Conservation (phyloP, 2,113 vertebrate species). For the Eulacestoma nigropectus region DNA sequence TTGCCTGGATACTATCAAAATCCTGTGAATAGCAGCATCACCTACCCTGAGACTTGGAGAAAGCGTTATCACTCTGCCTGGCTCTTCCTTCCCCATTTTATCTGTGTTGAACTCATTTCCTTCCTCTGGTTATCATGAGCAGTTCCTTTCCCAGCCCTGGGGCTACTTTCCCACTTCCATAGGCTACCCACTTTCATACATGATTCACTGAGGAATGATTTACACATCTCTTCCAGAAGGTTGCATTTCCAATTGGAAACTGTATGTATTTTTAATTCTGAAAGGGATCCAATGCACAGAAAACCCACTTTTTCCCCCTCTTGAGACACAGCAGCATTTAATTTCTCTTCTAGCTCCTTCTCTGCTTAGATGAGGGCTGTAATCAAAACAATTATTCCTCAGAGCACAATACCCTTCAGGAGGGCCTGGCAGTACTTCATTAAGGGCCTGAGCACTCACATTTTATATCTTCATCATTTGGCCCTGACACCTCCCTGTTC, state of each 20-base stretch:
- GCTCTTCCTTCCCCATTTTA: not conserved
- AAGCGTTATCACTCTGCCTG: not conserved
- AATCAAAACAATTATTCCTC: not conserved
- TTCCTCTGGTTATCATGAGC: not conserved
- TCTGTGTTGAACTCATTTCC: not conserved
- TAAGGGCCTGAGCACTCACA: not conserved
- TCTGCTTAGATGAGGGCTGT: not conserved
- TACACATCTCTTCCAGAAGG: constrained; percentile 5
- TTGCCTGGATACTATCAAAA: constrained; percentile 31
- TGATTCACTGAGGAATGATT: not conserved
- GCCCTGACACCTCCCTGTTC: not conserved
- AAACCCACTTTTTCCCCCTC: not conserved
- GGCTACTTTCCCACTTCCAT: constrained; percentile 13
- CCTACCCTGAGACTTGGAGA: not conserved
- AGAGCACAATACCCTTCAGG: not conserved
- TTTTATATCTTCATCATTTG: not conserved
- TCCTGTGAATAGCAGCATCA: not conserved
- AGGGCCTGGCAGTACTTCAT: not conserved
- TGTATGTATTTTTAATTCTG: constrained; percentile 27
- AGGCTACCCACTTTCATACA: not conserved
- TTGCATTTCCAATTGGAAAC: constrained; percentile 7
- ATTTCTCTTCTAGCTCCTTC: not conserved
- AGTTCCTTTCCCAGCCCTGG: not conserved
- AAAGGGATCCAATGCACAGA: not conserved
- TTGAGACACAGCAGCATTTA: not conserved